Evolutionary conservation across 2,797 vertebrate genomes (phyloP).

Genomic region (Siniperca obscura): DNA sequence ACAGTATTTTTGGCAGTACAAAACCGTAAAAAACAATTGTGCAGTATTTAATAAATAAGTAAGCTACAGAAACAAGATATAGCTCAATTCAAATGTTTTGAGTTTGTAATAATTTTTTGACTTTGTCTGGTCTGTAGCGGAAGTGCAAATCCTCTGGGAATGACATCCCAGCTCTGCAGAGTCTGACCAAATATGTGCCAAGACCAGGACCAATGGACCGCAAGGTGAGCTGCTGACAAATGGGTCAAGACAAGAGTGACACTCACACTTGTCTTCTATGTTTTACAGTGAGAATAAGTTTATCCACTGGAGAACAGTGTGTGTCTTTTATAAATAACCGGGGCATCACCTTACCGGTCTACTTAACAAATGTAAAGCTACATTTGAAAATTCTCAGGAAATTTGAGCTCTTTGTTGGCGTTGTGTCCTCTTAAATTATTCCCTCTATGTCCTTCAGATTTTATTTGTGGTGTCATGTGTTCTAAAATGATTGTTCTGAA

Average conservation of each 20-base stretch:
- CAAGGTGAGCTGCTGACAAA: conserved; percentile 48
- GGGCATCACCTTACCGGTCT: background rate
- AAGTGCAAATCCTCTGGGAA: conserved; percentile 42
- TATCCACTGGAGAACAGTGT: conserved; percentile 66
- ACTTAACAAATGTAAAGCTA: background rate
- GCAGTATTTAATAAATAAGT: background rate
- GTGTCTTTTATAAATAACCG: conserved; percentile 13
- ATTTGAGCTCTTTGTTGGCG: background rate
- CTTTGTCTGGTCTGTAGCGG: conserved; percentile 37
- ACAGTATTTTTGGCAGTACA: background rate
- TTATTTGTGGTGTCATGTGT: too few species aligned
- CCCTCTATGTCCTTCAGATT: too few species aligned
- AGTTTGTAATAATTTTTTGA: background rate
- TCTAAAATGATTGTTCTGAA: too few species aligned
- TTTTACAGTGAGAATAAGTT: background rate
- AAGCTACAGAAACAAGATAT: background rate
- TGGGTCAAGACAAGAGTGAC: background rate
- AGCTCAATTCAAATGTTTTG: background rate
- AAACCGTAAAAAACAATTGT: background rate
- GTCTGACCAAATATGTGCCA: conserved; percentile 72
- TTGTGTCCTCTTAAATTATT: too few species aligned
- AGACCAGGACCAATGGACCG: conserved; percentile 65
- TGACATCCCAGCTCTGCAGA: conserved; percentile 41
- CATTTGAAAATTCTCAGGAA: background rate
- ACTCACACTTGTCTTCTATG: too few species aligned